Percentiles rank a stretch among this genome's conserved stretches.
Conservation (phyloP, 2,888 invertebrate species). For the Tortricodes alternella region DNA sequence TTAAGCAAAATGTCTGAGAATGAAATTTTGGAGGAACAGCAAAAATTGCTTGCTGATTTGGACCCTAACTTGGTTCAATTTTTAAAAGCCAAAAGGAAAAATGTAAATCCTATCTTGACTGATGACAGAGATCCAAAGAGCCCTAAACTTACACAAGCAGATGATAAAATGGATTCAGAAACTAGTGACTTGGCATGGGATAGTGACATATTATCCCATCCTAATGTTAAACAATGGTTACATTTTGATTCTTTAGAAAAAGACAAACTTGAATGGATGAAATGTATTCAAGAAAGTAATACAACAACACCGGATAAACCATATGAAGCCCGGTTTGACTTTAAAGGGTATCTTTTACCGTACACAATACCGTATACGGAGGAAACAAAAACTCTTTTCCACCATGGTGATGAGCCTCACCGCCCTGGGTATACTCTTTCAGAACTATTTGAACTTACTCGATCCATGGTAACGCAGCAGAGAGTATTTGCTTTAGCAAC, state of each 20-base stretch:
- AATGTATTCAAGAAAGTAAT: slow-evolving; percentile 83
- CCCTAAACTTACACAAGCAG: slow-evolving; percentile 16
- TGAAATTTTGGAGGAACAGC: slow-evolving; percentile 89
- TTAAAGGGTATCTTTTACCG: slow-evolving; percentile 89
- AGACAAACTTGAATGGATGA: slow-evolving; percentile 95
- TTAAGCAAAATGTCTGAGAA: slow-evolving; percentile 86
- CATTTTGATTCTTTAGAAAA: slow-evolving; percentile 93
- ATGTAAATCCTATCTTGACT: slow-evolving; percentile 24
- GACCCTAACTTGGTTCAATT: slow-evolving; percentile 87
- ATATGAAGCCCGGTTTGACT: slow-evolving; percentile 93
- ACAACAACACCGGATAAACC: slow-evolving; percentile 81
- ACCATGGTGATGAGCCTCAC: slow-evolving; percentile 96
- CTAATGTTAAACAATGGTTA: slow-evolving; percentile 88
- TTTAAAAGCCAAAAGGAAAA: slow-evolving; percentile 71
- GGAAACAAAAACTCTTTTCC: slow-evolving; percentile 87
- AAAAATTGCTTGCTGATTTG: slow-evolving; percentile 84
- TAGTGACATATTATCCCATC: slow-evolving; percentile 82
- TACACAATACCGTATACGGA: slow-evolving; percentile 84
- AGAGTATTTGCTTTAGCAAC: slow-evolving; percentile 90
- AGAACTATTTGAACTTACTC: slow-evolving; percentile 91
- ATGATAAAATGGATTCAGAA: slow-evolving; percentile 55
- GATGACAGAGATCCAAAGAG: slow-evolving; percentile 29
- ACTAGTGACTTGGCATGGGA: slow-evolving; percentile 66
- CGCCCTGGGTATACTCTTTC: slow-evolving; percentile 95
- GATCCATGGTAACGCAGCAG: slow-evolving; percentile 92